Evolutionary conservation across 2,888 invertebrate genomes (phyloP).

Genomic region (Pinctada fucata): DNA sequence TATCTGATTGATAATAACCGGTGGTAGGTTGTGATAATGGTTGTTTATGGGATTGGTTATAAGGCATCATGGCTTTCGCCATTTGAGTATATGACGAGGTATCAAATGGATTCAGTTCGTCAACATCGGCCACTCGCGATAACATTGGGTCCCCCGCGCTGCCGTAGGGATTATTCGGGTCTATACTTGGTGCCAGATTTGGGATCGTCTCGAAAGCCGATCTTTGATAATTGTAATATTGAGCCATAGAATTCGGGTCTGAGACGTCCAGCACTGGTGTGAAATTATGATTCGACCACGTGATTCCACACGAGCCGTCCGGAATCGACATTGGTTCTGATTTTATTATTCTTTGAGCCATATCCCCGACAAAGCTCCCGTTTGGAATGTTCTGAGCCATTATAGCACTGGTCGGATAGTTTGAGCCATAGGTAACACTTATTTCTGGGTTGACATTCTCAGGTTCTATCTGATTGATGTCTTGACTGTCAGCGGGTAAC

Average conservation of each 20-base stretch:
- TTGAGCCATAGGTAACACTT: not conserved
- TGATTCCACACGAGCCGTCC: conserved; percentile 13
- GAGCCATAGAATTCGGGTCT: conserved; percentile 16
- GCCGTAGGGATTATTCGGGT: not conserved
- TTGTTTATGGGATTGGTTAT: conserved; percentile 2
- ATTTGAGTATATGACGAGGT: not conserved
- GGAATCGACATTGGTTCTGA: conserved; percentile 17
- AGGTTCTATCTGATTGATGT: not conserved
- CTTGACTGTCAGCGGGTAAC: not conserved
- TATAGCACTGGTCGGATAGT: not conserved
- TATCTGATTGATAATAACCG: conserved; percentile 12
- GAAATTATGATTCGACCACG: not conserved
- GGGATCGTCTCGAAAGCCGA: conserved; percentile 8
- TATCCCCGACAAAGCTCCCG: not conserved
- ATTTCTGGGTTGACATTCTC: not conserved
- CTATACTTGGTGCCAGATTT: not conserved
- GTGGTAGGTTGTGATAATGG: conserved; percentile 1
- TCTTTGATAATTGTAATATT: conserved; percentile 2
- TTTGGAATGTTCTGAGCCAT: not conserved
- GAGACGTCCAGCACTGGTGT: conserved; percentile 7
- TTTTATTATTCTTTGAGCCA: conserved; percentile 13
- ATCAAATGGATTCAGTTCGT: conserved; percentile 47
- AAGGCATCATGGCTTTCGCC: not conserved
- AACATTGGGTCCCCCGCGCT: conserved; percentile 47
- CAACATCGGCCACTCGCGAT: conserved; percentile 43